Evolutionary conservation across 2,888 invertebrate species (phyloP).

Genomic region (Idaea aversata): DNA sequence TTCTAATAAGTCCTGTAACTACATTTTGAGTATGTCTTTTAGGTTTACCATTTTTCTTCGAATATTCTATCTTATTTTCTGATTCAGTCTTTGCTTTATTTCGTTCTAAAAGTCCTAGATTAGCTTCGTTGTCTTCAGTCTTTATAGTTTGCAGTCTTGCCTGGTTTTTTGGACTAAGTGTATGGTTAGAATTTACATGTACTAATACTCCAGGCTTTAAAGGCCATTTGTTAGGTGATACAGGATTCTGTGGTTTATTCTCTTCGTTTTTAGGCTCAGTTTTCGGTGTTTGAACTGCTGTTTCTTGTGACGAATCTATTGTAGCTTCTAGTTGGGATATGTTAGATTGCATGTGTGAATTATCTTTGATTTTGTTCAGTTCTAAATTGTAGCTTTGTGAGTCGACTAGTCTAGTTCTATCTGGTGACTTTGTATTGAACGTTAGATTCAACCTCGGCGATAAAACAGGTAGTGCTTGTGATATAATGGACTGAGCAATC

Average conservation of each 20-base stretch:
- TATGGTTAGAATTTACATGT: constrained; percentile 92
- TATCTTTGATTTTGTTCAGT: constrained; percentile 62
- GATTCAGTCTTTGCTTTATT: constrained; percentile 46
- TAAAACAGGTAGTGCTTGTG: constrained; percentile 75
- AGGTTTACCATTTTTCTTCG: constrained; percentile 64
- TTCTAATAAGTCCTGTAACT: constrained; percentile 63
- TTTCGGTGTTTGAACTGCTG: constrained; percentile 46
- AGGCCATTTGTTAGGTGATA: constrained; percentile 89
- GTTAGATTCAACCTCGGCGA: constrained; percentile 69
- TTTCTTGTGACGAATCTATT: constrained; percentile 40
- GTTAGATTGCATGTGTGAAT: constrained; percentile 33
- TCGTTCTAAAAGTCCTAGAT: constrained; percentile 70
- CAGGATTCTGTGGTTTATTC: constrained; percentile 54
- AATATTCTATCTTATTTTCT: constrained; percentile 53
- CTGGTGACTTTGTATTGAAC: constrained; percentile 71
- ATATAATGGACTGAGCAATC: constrained; percentile 78
- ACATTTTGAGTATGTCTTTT: constrained; percentile 54
- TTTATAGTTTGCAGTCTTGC: constrained; percentile 58
- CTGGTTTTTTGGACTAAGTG: constrained; percentile 81
- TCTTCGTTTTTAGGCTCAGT: constrained; percentile 46
- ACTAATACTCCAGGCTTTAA: constrained; percentile 93
- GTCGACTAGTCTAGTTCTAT: constrained; percentile 70
- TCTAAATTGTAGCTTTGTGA: constrained; percentile 52
- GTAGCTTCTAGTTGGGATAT: constrained; percentile 54
- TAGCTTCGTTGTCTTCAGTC: constrained; percentile 45